phyloP scores from a whole-genome alignment of 2,888 invertebrate genomes.

The Heteromyza rotundicornis region DNA sequence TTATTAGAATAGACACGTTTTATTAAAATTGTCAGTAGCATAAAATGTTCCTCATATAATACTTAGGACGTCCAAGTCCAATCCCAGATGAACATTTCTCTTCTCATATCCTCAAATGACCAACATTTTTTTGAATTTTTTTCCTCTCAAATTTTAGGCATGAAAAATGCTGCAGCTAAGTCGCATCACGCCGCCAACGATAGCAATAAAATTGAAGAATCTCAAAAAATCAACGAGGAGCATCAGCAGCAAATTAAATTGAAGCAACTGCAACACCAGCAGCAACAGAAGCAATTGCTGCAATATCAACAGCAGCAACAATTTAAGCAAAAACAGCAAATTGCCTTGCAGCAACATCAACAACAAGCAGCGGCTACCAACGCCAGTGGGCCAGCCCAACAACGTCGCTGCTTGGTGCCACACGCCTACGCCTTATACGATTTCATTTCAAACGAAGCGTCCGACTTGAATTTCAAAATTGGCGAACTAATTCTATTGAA shows the following conservation, averaged over 20 bases:
- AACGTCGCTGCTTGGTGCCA: slow-evolving; percentile 64
- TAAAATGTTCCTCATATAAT: neutral
- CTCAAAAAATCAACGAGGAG: slow-evolving; percentile 24
- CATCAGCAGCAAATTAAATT: slow-evolving; percentile 28
- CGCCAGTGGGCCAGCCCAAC: slow-evolving; percentile 29
- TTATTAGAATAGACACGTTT: no score
- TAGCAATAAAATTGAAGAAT: slow-evolving; percentile 39
- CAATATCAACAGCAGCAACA: slow-evolving; percentile 32
- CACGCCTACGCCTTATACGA: slow-evolving; percentile 89
- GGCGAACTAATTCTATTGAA: slow-evolving; percentile 81
- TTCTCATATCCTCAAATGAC: neutral
- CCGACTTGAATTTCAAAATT: slow-evolving; percentile 84
- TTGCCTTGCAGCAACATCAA: slow-evolving; percentile 9
- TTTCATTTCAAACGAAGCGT: slow-evolving; percentile 82
- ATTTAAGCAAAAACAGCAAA: slow-evolving; percentile 19
- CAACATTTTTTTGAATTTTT: neutral
- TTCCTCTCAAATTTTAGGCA: slow-evolving; percentile 32
- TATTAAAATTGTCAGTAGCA: neutral
- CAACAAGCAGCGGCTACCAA: slow-evolving; percentile 6
- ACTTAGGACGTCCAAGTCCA: neutral
- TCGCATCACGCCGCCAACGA: slow-evolving; percentile 8
- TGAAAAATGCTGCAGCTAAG: slow-evolving; percentile 40
- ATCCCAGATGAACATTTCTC: neutral
- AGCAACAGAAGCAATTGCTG: slow-evolving; percentile 27
- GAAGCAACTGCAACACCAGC: slow-evolving; percentile 7